phyloP scores from a whole-genome alignment of 2,113 vertebrate species.

The Thymallus thymallus region DNA sequence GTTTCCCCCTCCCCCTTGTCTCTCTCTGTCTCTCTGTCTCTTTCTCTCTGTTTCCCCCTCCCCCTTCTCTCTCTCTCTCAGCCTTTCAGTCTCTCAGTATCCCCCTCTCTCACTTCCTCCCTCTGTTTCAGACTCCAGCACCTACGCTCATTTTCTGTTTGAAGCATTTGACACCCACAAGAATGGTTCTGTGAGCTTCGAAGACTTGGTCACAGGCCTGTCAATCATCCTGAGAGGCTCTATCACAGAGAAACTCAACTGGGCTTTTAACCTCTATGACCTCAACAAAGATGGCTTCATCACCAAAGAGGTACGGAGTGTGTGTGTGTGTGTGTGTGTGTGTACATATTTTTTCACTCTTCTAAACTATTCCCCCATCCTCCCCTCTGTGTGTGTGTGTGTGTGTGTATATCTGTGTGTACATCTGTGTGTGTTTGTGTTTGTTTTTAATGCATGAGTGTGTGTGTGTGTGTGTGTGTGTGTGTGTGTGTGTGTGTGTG shows the following conservation, averaged over 20 bases:
- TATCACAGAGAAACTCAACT: slow-evolving; percentile 90
- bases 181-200: slow-evolving; percentile 88
- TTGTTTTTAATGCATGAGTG: too few species aligned
- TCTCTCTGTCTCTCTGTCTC: background rate
- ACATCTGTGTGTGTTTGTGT: background rate
- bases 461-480: background rate
- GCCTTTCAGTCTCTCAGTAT: background rate
- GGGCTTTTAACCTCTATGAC: slow-evolving; percentile 96
- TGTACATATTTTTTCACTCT: background rate
- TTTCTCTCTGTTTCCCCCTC: background rate
- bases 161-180: slow-evolving; percentile 92
- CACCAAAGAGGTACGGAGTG: slow-evolving; percentile 85
- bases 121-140: slow-evolving; percentile 83
- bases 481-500: background rate
- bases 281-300: slow-evolving; percentile 94
- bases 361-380: too few species aligned
- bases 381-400: background rate
- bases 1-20: background rate
- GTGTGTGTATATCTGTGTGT: background rate
- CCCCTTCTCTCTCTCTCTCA: background rate
- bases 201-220: slow-evolving; percentile 91
- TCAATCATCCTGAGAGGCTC: slow-evolving; percentile 89
- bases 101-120: too few species aligned
- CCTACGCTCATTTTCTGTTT: slow-evolving; percentile 93
- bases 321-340: background rate